These are phyloP conservation scores for Cheumatopsyche charites DNA, from an alignment of 1,140 invertebrate genomes.

Conservation along the genomic window DNA sequence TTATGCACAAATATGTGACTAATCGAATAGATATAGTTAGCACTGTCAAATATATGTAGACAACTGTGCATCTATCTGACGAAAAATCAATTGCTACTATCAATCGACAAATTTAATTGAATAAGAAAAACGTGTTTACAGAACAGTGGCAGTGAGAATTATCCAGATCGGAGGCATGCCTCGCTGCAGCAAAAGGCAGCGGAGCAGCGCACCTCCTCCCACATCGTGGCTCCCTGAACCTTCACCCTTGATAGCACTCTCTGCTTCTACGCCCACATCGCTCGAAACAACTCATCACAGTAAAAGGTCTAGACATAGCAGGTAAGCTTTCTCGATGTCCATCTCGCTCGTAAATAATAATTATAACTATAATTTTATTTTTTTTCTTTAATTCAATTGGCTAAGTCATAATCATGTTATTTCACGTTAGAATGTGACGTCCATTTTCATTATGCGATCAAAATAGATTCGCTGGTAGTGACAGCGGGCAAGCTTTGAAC, in stretches of 20 bases:
- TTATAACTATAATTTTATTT: not conserved
- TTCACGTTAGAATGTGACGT: not conserved
- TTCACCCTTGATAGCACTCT: conserved; percentile 49
- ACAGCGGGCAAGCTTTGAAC: conserved; percentile 27
- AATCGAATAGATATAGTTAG: no score
- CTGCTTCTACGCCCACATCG: conserved; percentile 50
- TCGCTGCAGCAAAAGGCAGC: conserved; percentile 60
- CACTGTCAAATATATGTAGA: no score
- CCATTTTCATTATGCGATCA: conserved; percentile 11
- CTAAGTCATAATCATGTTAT: not conserved
- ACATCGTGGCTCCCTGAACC: conserved; percentile 45
- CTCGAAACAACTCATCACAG: conserved; percentile 52
- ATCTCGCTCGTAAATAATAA: not conserved
- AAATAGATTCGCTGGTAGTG: conserved; percentile 24
- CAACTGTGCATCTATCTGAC: no score
- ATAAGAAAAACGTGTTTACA: no score
- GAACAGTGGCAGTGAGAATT: conserved; percentile 11
- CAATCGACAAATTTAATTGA: no score
- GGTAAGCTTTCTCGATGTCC: conserved; percentile 45
- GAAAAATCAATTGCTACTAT: no score
- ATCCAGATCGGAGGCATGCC: conserved; percentile 52
- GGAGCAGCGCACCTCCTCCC: conserved; percentile 51
- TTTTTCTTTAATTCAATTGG: not conserved
- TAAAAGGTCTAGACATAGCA: conserved; percentile 59
- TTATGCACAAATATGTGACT: no score